Evolutionary conservation across 1,140 invertebrate species (phyloP).

Genomic region (Acromyrmex heyeri): DNA sequence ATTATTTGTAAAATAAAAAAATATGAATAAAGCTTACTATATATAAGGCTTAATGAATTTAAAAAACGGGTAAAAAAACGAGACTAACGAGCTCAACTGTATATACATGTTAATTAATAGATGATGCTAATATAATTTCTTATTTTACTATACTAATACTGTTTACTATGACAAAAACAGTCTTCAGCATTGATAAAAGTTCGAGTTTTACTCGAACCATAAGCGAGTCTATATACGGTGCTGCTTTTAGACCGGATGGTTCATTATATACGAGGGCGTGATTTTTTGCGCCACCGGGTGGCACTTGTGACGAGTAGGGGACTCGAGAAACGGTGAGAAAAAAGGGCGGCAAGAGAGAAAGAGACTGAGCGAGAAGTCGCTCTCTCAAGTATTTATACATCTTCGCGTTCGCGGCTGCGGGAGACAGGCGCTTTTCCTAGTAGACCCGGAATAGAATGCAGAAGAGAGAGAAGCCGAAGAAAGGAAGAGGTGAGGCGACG

Average conservation of each 20-base stretch:
- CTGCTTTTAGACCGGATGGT: slow-evolving; percentile 52
- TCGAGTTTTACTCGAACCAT: no score
- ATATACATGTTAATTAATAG: no score
- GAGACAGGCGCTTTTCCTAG: slow-evolving; percentile 78
- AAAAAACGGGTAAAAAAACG: no score
- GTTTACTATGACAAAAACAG: not conserved
- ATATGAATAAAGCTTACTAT: no score
- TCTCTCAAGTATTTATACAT: slow-evolving; percentile 75
- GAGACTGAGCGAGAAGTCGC: not conserved
- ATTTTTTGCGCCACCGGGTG: slow-evolving; percentile 63
- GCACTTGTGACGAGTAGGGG: slow-evolving; percentile 42
- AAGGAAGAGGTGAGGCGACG: slow-evolving; percentile 27
- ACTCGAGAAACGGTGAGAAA: slow-evolving; percentile 29
- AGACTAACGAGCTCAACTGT: no score
- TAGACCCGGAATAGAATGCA: slow-evolving; percentile 80
- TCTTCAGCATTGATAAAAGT: not conserved
- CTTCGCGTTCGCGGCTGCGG: slow-evolving; percentile 67
- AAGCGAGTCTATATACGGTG: slow-evolving; percentile 1
- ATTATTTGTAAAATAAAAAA: no score
- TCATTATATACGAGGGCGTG: slow-evolving; percentile 41
- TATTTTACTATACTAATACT: not conserved
- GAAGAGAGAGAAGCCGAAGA: slow-evolving; percentile 40
- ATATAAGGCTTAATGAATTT: no score
- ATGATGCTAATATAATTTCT: not conserved
- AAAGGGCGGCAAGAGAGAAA: slow-evolving; percentile 23